These are phyloP conservation scores for Sipha flava DNA, from an alignment of 1,140 invertebrate species.

Conservation along the genomic window DNA sequence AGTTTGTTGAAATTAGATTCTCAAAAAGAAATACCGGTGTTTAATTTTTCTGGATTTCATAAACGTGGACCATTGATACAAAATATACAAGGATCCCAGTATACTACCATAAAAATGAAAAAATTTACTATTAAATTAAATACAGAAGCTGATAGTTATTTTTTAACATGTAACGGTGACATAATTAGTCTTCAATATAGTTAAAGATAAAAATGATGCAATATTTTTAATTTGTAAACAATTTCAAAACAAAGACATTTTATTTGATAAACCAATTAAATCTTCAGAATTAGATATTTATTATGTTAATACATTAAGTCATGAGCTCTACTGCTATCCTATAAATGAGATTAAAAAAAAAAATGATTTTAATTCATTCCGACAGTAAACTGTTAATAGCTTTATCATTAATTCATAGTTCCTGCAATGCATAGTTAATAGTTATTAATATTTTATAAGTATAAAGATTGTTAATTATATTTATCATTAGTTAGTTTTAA, in stretches of 20 bases:
- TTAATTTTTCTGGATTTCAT: not conserved
- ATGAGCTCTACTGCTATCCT: not conserved
- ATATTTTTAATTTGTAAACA: not conserved
- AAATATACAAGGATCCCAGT: not conserved
- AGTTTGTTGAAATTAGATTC: not conserved
- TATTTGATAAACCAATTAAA: conserved; percentile 4
- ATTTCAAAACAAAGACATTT: not conserved
- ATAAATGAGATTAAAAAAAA: conserved; percentile 1
- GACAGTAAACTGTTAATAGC: not conserved
- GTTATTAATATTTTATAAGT: not conserved
- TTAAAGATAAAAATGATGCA: not conserved
- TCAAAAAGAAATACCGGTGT: not conserved
- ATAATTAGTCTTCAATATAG: not conserved
- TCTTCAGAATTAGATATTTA: not conserved
- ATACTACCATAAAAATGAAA: not conserved
- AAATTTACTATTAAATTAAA: not conserved
- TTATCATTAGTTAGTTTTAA: not conserved
- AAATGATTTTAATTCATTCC: not conserved
- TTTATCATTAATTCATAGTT: not conserved
- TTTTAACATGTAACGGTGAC: not conserved
- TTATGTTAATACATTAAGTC: not conserved
- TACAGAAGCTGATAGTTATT: not conserved
- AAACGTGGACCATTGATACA: not conserved
- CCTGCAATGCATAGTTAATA: too few relatives aligned
- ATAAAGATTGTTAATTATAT: not conserved